Conservation (phyloP, 1,140 invertebrate species). For the Ips typographus region DNA sequence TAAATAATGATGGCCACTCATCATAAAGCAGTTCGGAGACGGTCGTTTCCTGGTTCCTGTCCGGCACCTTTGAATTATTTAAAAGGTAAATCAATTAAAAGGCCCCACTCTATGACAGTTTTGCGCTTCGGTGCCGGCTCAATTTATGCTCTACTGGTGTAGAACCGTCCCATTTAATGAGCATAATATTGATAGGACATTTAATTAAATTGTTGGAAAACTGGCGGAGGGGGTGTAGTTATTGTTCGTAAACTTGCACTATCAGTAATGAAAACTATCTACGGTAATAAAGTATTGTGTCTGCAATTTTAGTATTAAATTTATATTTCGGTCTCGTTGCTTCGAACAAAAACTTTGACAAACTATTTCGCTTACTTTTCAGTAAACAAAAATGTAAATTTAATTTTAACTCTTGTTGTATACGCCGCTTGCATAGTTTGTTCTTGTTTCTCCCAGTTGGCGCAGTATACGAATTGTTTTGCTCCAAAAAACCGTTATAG, state of each 20-base stretch:
- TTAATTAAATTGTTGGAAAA: constrained; percentile 17
- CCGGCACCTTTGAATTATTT: constrained; percentile 27
- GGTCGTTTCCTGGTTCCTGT: constrained; percentile 7
- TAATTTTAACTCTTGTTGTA: constrained; percentile 22
- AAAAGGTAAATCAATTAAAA: constrained; percentile 26
- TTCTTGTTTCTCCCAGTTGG: constrained; percentile 16
- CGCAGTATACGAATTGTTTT: constrained; percentile 24
- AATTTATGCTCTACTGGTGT: constrained; percentile 33
- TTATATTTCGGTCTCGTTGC: constrained; percentile 20
- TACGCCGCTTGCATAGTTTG: constrained; percentile 25
- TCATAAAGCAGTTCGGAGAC: too few species aligned
- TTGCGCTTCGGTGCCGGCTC: constrained; percentile 22
- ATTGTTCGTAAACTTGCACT: too few species aligned
- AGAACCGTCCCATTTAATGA: constrained; percentile 32
- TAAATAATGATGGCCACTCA: too few species aligned
- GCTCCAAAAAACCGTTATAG: neutral
- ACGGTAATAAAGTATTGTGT: constrained; percentile 21
- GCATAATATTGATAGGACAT: constrained; percentile 19
- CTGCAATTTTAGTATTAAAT: constrained; percentile 5
- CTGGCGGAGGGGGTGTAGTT: too few species aligned
- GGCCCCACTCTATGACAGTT: constrained; percentile 21
- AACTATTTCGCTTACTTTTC: constrained; percentile 24
- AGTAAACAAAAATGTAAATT: constrained; percentile 31
- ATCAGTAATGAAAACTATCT: too few species aligned
- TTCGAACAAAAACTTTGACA: constrained; percentile 14